These are phyloP conservation scores for Darevskia mixta DNA, from an alignment of 2,797 vertebrate species.

Conservation along the genomic window DNA sequence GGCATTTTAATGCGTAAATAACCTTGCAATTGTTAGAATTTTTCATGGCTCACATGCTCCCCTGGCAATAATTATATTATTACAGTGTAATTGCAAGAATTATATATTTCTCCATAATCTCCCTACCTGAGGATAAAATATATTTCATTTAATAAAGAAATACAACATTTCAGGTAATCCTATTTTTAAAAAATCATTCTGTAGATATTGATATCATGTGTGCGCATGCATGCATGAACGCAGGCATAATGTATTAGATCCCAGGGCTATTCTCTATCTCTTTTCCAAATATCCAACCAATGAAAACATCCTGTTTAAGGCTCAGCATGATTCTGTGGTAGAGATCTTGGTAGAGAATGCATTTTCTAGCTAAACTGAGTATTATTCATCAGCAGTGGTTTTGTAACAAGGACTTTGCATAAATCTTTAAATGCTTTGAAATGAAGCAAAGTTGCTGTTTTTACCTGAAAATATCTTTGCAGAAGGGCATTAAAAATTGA, in stretches of 20 bases:
- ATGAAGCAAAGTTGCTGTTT: conserved; percentile 30
- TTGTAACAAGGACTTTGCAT: conserved; percentile 23
- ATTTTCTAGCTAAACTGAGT: conserved; percentile 1
- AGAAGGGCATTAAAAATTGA: conserved; percentile 15
- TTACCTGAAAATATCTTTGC: not conserved
- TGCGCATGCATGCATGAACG: not conserved
- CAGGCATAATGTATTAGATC: not conserved
- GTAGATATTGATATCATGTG: not conserved
- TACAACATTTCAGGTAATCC: conserved; percentile 22
- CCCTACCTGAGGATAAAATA: not conserved
- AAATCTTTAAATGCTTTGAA: conserved; percentile 6
- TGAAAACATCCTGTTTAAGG: not conserved
- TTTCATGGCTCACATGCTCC: conserved; percentile 58
- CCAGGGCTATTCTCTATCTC: not conserved
- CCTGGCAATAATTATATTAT: conserved; percentile 60
- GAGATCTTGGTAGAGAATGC: conserved; percentile 17
- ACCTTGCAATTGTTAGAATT: conserved; percentile 56
- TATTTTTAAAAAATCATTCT: conserved; percentile 6
- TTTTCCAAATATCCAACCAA: not conserved
- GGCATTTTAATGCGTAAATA: conserved; percentile 70
- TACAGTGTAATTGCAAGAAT: conserved; percentile 65
- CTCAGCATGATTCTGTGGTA: not conserved
- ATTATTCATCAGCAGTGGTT: fast-evolving
- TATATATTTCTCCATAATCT: conserved; percentile 23
- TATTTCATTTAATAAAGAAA: conserved; percentile 40